Conservation (phyloP, 2,888 invertebrate species). For the Drosophila picticornis region DNA sequence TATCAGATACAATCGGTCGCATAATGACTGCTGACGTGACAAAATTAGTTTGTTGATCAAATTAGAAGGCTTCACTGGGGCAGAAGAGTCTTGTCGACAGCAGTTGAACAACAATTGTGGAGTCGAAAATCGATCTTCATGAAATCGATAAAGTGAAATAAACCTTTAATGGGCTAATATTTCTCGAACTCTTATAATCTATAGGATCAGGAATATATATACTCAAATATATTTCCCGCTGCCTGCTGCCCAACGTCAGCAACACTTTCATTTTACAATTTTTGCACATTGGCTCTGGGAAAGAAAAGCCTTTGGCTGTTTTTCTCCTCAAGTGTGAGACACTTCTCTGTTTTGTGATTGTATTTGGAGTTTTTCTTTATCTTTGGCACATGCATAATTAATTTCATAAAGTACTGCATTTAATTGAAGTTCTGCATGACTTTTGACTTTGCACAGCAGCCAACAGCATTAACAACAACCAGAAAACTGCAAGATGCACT, state of each 20-base stretch:
- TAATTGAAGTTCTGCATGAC: conserved; percentile 71
- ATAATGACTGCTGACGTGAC: not conserved
- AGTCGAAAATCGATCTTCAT: not conserved
- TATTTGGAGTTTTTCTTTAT: conserved; percentile 27
- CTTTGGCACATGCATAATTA: conserved; percentile 66
- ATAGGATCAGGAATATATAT: not conserved
- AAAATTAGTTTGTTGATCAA: not conserved
- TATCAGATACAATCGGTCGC: not conserved
- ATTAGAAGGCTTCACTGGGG: not conserved
- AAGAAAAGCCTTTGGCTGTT: conserved; percentile 11
- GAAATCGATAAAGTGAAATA: not conserved
- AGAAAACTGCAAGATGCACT: not conserved
- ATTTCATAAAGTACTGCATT: conserved; percentile 72
- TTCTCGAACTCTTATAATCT: not conserved
- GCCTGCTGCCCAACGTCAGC: conserved; percentile 7
- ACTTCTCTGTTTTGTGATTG: not conserved
- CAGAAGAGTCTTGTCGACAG: not conserved
- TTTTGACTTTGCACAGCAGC: conserved; percentile 34
- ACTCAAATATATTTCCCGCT: not conserved
- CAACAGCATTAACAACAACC: conserved; percentile 4
- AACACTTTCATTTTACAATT: conserved; percentile 30
- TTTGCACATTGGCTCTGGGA: not conserved
- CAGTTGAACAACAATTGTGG: not conserved
- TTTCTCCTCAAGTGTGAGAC: conserved; percentile 31
- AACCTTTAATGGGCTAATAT: not conserved